These are phyloP conservation scores for Hypothenemus hampei DNA, from an alignment of 1,140 invertebrate genomes.

Conservation along the genomic window DNA sequence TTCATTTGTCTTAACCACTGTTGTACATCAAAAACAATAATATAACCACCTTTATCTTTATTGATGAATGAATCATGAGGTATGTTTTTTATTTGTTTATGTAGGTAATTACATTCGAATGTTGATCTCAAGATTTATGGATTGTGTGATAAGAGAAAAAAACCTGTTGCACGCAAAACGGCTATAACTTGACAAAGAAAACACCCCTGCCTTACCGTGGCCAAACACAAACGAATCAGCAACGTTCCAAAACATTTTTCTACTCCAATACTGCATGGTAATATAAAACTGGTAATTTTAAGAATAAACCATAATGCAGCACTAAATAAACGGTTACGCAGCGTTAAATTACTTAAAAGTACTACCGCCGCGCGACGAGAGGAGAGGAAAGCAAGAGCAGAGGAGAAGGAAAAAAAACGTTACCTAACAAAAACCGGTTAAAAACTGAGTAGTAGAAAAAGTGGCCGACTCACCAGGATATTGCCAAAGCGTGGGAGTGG, in stretches of 20 bases:
- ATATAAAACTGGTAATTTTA: conserved; percentile 6
- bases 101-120: no score
- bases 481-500: conserved; percentile 64
- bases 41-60: no score
- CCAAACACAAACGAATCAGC: conserved; percentile 19
- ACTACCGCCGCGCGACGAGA: no score
- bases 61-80: no score
- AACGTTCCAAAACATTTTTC: conserved; percentile 22
- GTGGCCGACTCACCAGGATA: conserved; percentile 59
- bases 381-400: no score
- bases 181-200: background rate
- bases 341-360: conserved; percentile 16
- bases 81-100: no score
- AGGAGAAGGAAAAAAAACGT: conserved; percentile 20
- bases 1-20: no score
- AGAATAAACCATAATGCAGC: background rate
- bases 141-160: background rate
- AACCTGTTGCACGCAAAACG: background rate
- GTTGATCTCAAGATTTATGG: no score
- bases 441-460: conserved; percentile 36
- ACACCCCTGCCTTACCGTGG: conserved; percentile 15
- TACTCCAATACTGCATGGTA: background rate
- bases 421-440: conserved; percentile 40
- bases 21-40: no score
- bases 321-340: conserved; percentile 14